Evolutionary conservation across 2,888 invertebrate species (phyloP).

Genomic region (Rutpela maculata): DNA sequence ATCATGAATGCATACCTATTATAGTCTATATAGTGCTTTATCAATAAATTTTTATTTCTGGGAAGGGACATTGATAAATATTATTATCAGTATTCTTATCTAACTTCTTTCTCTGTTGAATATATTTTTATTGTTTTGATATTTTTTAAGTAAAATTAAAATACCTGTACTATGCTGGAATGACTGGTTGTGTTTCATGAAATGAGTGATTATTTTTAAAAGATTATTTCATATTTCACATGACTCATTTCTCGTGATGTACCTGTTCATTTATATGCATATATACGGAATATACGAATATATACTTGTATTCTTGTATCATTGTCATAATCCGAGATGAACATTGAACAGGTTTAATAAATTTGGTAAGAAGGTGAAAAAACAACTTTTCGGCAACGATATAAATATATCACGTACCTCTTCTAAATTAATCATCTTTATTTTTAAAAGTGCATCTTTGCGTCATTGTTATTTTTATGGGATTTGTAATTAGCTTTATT

Average conservation of each 20-base stretch:
- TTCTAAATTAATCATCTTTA: too few relatives aligned
- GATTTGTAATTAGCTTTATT: too few relatives aligned
- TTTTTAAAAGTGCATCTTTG: too few relatives aligned
- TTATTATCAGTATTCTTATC: not conserved
- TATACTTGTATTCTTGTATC: too few relatives aligned
- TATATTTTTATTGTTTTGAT: not conserved
- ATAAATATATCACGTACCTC: not conserved
- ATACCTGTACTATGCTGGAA: not conserved
- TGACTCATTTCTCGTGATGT: conserved; percentile 25
- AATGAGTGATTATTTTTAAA: conserved; percentile 23
- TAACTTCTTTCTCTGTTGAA: not conserved
- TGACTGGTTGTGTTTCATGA: not conserved
- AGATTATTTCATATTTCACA: conserved; percentile 35
- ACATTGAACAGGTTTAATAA: conserved; percentile 8
- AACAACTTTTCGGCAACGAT: not conserved
- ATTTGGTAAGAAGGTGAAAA: not conserved
- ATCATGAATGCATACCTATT: too few relatives aligned
- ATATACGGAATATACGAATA: too few relatives aligned
- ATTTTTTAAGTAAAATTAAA: not conserved
- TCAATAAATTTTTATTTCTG: not conserved
- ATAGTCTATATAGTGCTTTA: not conserved
- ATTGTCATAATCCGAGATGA: conserved; percentile 19
- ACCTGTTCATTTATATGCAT: conserved; percentile 19
- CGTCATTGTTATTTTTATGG: too few relatives aligned
- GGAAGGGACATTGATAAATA: not conserved